Percentiles rank a stretch among this genome's conserved stretches.
phyloP scores from a whole-genome alignment of 2,888 invertebrate genomes.

The Rhopalosiphum nymphaeae region DNA sequence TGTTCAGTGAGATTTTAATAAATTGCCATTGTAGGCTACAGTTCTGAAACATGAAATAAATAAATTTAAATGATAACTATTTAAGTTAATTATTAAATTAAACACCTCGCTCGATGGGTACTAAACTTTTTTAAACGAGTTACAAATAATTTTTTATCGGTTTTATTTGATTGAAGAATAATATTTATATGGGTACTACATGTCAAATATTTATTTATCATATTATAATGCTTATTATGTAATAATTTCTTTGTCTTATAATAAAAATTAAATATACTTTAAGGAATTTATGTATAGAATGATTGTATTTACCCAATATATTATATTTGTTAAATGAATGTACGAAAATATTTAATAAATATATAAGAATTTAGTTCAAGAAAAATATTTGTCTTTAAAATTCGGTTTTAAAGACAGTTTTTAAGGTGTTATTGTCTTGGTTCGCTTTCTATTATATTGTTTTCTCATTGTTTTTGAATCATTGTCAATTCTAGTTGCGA shows the following conservation, averaged over 20 bases:
- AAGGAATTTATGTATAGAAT: too few species aligned
- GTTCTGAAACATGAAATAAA: conserved; percentile 11
- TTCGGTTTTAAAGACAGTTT: neutral
- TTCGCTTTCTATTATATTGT: neutral
- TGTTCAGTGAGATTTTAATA: neutral
- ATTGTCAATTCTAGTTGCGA: conserved; percentile 26
- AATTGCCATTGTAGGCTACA: neutral
- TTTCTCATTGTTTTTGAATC: conserved; percentile 23
- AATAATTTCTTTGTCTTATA: too few species aligned
- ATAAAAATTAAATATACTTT: too few species aligned
- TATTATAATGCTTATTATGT: too few species aligned
- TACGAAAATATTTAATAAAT: too few species aligned
- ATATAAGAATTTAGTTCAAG: neutral
- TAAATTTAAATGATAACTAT: neutral
- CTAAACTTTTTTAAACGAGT: neutral
- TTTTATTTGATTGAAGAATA: neutral
- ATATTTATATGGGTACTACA: neutral
- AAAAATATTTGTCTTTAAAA: neutral
- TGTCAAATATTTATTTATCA: neutral
- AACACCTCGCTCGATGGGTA: neutral
- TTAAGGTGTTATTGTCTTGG: neutral
- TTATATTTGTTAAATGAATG: too few species aligned
- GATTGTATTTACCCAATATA: too few species aligned
- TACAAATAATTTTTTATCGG: neutral
- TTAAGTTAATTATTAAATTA: neutral